Evolutionary conservation across 2,113 vertebrate genomes (phyloP).

Genomic region (Pollachius pollachius): DNA sequence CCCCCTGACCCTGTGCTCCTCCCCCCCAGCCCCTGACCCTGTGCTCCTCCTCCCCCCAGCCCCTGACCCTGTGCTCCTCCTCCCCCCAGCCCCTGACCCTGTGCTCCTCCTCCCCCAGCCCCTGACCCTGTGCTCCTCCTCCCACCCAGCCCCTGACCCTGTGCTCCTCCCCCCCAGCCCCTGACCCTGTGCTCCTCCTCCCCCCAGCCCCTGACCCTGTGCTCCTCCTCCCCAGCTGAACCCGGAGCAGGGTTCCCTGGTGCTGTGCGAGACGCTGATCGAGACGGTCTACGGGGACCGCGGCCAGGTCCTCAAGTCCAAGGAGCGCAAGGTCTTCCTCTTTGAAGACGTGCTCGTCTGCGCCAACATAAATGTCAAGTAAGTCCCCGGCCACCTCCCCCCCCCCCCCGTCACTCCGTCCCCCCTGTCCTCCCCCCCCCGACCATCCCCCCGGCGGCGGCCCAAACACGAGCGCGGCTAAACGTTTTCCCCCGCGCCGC

Average conservation of each 20-base stretch:
- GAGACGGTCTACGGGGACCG: constrained; percentile 92
- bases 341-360: constrained; percentile 89
- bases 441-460: neutral
- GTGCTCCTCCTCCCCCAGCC: too few species aligned
- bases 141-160: too few species aligned
- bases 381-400: constrained; percentile 53
- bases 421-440: neutral
- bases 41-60: too few species aligned
- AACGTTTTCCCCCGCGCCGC: constrained; percentile 13
- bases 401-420: too few species aligned
- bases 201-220: too few species aligned
- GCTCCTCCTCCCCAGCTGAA: constrained; percentile 58
- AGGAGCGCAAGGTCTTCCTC: constrained; percentile 92
- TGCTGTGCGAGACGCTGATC: constrained; percentile 89
- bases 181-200: too few species aligned
- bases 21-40: too few species aligned
- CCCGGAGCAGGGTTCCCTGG: constrained; percentile 85
- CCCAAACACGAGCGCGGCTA: constrained; percentile 5
- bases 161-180: too few species aligned
- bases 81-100: too few species aligned
- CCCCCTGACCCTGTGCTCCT: too few species aligned
- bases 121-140: too few species aligned
- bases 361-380: constrained; percentile 96
- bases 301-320: constrained; percentile 93
- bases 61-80: too few species aligned